Evolutionary conservation across 2,113 vertebrate species (phyloP), one percentile per base, ranked within the genome.

Genomic region (Salvelinus namaycush): DNA sequence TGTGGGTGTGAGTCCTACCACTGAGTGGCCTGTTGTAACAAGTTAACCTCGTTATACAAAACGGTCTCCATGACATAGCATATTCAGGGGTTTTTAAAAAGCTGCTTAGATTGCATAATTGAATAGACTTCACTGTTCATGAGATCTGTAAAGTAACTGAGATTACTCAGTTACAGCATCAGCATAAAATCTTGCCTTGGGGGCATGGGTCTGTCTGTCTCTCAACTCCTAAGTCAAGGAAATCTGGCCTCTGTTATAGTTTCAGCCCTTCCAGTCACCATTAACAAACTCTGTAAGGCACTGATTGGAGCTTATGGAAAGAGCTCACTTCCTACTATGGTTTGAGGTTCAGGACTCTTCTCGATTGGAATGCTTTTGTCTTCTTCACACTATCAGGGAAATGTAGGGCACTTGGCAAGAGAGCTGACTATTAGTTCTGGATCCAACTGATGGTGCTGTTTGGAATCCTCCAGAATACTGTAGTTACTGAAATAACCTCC

Each of bases 301-400:
- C 70, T 64, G 29, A 29, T 29, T 49, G 16, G 24, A 51, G 29
- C 54, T 59, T 54, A 66, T 74, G 73, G 75, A 74, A 81, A 74
- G 62, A 76, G 71, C 81, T 11, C 31, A 44, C 75, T 77, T 83
- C 82, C 82, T 78, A 83, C 81, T 81, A 79, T 82, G 83, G 83
- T 82, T 24, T 74, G 72, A 71, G 77, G 66, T 69, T 70, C n/a
- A 72, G 73, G 31, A 29, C 64, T 82, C 31, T 70, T 78, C 57
- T 62, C 80, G 67, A 77, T 81, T 85, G 84, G 51, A 85, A 86
- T 81, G 84, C 84, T 76, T 83, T 83, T 83, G 74, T 88, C 79
- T 72, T 54, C 64, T 72, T 70, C 75, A 59, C 77, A 74, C 74
- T 79, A 59, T 88, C 82, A 79, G 51, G 48, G 67, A 78, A 87